A percentile compares a stretch with the other conserved stretches of the same genome.
phyloP scores from a whole-genome alignment of 2,797 vertebrate genomes.

The Perdix hodgsoniae region DNA sequence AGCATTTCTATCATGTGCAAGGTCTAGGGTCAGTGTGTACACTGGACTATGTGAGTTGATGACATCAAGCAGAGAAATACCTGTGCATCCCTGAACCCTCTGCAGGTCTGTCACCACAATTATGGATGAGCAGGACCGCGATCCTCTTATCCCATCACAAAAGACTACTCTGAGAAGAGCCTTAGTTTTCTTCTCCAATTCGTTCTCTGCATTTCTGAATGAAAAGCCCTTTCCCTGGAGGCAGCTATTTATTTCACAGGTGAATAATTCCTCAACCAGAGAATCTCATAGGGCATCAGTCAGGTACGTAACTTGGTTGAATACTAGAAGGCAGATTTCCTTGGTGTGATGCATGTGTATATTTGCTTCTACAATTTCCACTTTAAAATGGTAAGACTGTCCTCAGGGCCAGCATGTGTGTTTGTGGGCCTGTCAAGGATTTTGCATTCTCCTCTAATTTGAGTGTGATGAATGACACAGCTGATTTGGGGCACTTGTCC shows the following conservation, averaged over 20 bases:
- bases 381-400: background rate
- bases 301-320: background rate
- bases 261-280: background rate
- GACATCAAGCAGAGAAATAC: background rate
- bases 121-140: fast-evolving
- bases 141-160: background rate
- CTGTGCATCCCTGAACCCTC: background rate
- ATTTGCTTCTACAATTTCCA: background rate
- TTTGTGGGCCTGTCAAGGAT: background rate
- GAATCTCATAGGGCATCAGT: background rate
- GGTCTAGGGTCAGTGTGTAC: background rate
- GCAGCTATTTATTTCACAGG: background rate
- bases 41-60: background rate
- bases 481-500: background rate
- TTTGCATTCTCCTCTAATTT: background rate
- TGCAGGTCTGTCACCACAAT: background rate
- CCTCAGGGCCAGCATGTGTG: background rate
- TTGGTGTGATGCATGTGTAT: fast-evolving
- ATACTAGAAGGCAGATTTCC: background rate
- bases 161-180: background rate
- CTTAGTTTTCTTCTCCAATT: background rate
- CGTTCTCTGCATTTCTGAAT: background rate
- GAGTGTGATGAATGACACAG: background rate
- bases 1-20: background rate
- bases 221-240: background rate